Percentiles rank a stretch among this genome's conserved stretches.
phyloP scores from a whole-genome alignment of 2,888 invertebrate species.

The Drosophila subquinaria region DNA sequence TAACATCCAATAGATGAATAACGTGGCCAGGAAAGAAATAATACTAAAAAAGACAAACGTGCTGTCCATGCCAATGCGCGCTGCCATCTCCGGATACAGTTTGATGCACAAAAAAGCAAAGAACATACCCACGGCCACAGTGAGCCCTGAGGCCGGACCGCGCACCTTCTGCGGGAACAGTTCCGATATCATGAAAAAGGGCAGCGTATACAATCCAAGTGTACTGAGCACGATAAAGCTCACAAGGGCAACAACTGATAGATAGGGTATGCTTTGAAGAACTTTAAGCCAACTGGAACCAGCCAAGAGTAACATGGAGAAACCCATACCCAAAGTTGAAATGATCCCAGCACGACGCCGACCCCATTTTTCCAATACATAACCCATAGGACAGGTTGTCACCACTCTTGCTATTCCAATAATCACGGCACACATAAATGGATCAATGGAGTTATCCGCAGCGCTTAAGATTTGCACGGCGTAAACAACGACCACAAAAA shows the following conservation, averaged over 20 bases:
- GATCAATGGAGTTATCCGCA: conserved; percentile 88
- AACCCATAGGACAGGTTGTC: conserved; percentile 88
- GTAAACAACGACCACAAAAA: conserved; percentile 90
- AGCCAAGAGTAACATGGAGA: conserved; percentile 88
- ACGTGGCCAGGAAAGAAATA: conserved; percentile 87
- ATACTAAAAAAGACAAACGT: conserved; percentile 89
- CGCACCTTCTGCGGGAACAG: conserved; percentile 88
- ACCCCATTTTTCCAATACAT: conserved; percentile 88
- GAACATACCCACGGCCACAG: conserved; percentile 88
- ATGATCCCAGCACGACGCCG: conserved; percentile 89
- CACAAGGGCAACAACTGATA: conserved; percentile 80
- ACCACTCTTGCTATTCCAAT: conserved; percentile 89
- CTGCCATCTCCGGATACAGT: conserved; percentile 88
- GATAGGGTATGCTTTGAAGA: conserved; percentile 70
- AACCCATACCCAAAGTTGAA: conserved; percentile 88
- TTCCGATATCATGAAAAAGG: conserved; percentile 92
- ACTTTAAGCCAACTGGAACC: conserved; percentile 84
- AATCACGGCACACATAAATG: conserved; percentile 89
- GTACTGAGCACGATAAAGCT: conserved; percentile 86
- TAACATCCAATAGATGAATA: conserved; percentile 87
- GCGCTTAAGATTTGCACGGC: conserved; percentile 89
- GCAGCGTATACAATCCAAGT: conserved; percentile 87
- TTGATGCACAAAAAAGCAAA: conserved; percentile 90
- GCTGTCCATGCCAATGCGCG: conserved; percentile 87
- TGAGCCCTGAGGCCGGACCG: conserved; percentile 89